These are phyloP conservation scores for Oreochromis aureus DNA, from an alignment of 2,113 vertebrate genomes.

Conservation along the genomic window DNA sequence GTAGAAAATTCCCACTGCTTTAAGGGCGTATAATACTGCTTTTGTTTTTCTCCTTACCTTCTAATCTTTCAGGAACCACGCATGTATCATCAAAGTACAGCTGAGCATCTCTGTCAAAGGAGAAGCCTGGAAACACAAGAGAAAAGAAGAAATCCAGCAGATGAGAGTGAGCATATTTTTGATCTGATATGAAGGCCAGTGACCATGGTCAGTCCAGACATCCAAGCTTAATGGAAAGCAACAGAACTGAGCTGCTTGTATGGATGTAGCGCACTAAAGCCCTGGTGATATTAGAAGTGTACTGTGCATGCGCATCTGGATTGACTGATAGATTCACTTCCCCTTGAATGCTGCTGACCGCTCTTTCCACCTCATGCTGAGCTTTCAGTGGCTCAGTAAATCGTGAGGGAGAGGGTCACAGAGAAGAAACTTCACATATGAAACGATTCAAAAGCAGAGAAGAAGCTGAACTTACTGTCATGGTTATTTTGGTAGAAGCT, in stretches of 20 bases:
- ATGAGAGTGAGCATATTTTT: background rate
- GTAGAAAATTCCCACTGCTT: background rate
- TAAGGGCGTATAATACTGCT: background rate
- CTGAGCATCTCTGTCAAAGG: conserved; percentile 87
- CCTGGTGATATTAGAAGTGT: background rate
- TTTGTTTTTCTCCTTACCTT: conserved; percentile 73
- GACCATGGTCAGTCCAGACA: background rate
- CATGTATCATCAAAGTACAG: conserved; percentile 92
- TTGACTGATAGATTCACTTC: background rate
- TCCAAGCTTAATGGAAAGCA: background rate
- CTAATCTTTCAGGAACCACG: conserved; percentile 89
- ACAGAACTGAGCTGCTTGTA: background rate
- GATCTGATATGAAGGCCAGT: background rate
- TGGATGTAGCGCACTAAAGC: background rate
- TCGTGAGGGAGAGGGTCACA: background rate
- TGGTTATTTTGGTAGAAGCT: conserved; percentile 84
- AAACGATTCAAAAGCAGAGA: background rate
- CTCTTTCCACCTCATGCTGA: background rate
- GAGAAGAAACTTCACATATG: background rate
- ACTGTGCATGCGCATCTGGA: background rate
- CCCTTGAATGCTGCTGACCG: background rate
- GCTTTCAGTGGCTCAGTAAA: background rate
- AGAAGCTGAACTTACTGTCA: conserved; percentile 76
- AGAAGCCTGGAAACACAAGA: conserved; percentile 73
- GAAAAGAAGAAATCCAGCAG: background rate